Evolutionary conservation across 2,888 invertebrate genomes (phyloP).

Genomic region (Elmis aenea): DNA sequence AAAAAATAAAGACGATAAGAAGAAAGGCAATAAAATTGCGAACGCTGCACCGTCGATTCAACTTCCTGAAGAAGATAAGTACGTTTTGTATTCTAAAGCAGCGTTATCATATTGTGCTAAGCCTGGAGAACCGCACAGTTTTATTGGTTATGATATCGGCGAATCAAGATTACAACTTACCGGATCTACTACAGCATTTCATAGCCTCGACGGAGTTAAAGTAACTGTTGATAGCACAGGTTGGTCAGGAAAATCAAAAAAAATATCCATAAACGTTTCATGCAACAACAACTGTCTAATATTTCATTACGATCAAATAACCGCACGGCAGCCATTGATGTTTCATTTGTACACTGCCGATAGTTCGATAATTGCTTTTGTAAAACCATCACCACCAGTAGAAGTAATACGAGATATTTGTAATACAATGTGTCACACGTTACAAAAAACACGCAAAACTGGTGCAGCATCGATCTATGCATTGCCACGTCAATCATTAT

Average conservation of each 20-base stretch:
- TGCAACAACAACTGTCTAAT: constrained; percentile 6
- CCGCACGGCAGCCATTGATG: constrained; percentile 7
- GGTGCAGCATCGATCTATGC: background rate
- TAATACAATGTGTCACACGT: constrained; percentile 11
- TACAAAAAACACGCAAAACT: constrained; percentile 3
- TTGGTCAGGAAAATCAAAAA: constrained; percentile 4
- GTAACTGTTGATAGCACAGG: constrained; percentile 13
- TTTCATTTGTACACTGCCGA: constrained; percentile 16
- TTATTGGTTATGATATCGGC: constrained; percentile 13
- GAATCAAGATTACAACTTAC: constrained; percentile 10
- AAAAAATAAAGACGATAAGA: background rate
- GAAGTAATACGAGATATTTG: constrained; percentile 7
- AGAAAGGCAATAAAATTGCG: constrained; percentile 1
- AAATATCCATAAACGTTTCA: constrained; percentile 6
- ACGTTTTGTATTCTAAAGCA: background rate
- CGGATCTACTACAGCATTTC: constrained; percentile 12
- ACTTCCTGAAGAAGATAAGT: no score
- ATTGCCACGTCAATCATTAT: constrained; percentile 10
- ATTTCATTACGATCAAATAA: constrained; percentile 6
- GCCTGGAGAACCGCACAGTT: constrained; percentile 7
- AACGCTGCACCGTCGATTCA: background rate
- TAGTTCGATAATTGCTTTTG: constrained; percentile 16
- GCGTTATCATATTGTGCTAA: constrained; percentile 1
- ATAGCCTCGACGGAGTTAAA: constrained; percentile 13
- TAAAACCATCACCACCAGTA: constrained; percentile 6